A percentile compares a stretch with the other conserved stretches of the same genome.
These are phyloP conservation scores for Pasiphila rectangulata DNA, from an alignment of 2,888 invertebrate species.

Conservation along the genomic window DNA sequence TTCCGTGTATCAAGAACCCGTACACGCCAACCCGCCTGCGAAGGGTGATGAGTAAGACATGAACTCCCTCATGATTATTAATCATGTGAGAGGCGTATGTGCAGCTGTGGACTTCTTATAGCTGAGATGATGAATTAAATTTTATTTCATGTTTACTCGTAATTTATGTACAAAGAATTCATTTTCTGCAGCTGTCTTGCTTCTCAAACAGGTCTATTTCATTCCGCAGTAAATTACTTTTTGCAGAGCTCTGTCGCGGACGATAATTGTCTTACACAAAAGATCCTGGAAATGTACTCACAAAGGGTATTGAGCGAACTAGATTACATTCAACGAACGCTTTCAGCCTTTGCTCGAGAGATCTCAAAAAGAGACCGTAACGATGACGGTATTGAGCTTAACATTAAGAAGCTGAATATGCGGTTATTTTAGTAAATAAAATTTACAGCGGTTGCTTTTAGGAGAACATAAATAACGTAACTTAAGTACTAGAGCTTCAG, in stretches of 20 bases:
- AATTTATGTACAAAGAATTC: conserved; percentile 9
- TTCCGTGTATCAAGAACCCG: too few species aligned
- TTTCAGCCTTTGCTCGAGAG: conserved; percentile 23
- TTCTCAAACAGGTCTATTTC: conserved; percentile 41
- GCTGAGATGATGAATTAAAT: background rate
- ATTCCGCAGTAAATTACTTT: conserved; percentile 60
- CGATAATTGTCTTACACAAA: conserved; percentile 74
- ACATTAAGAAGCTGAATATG: conserved; percentile 5
- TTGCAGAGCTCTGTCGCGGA: conserved; percentile 55
- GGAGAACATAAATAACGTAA: conserved; percentile 10
- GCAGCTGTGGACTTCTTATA: background rate
- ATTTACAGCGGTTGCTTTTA: conserved; percentile 13
- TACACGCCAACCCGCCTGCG: too few species aligned
- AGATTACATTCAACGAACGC: conserved; percentile 58
- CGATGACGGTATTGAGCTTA: conserved; percentile 15
- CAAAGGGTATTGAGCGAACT: conserved; percentile 71
- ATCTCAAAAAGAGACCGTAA: conserved; percentile 20
- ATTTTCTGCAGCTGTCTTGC: conserved; percentile 30
- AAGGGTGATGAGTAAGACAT: too few species aligned
- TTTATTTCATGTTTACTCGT: too few species aligned
- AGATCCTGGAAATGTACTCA: conserved; percentile 62
- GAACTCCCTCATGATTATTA: too few species aligned
- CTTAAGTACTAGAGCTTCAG: conserved; percentile 2
- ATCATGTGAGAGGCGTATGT: too few species aligned
- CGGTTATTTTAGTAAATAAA: conserved; percentile 18